Base-by-base conservation (phyloP, 2,113 vertebrate genomes). In the Leuciscus idus region DNA sequence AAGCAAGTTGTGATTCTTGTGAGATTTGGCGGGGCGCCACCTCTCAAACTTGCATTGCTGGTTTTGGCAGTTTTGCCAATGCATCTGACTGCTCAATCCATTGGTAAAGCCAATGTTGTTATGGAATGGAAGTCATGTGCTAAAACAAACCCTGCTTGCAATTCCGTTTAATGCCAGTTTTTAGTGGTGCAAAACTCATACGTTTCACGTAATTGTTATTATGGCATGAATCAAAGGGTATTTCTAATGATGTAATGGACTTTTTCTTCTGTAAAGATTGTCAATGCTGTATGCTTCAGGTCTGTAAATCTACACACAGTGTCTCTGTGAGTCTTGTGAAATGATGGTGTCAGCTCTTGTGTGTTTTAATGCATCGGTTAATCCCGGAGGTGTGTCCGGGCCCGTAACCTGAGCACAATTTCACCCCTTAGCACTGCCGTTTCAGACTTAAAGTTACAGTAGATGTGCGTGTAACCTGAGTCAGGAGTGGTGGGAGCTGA, bases 401-500 rank as follows among this genome's bases (percentile, higher is more conserved):
- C 17, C 8, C 6, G 64, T 84, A 84, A 73, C 68, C 30, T 28
- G 68, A 84, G 64, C 50, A 33, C 3, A 6, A 23, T 70, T 84
- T 72, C 23, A 59, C 10, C 33, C 28, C 52, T 68, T 50, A 55
- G 81, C 64, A 50, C 30, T 73, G 48, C 6, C 23, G 33, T 73
- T 59, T 73, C 48, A 84, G 50, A 50, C 15, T 2, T 36, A 72
- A 33, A 55, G 19, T 59, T 57, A 55, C 50, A 84, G 82, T 73
- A 84, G 30, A 55, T 57, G 33, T n/a, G 6, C 6, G 11, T 84
- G 82, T 57, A 84, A 84, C 82, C 23, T 17, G 82, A 84, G 68
- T 59, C 33, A 55, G 66, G 64, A 72, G 46, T 72, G 81, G 72
- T 82, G 43, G 39, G 19, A 70, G 43, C 59, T 55, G 8, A 83